Evolutionary conservation across 2,113 vertebrate genomes (phyloP).

Genomic region (Benthochromis sp.): DNA sequence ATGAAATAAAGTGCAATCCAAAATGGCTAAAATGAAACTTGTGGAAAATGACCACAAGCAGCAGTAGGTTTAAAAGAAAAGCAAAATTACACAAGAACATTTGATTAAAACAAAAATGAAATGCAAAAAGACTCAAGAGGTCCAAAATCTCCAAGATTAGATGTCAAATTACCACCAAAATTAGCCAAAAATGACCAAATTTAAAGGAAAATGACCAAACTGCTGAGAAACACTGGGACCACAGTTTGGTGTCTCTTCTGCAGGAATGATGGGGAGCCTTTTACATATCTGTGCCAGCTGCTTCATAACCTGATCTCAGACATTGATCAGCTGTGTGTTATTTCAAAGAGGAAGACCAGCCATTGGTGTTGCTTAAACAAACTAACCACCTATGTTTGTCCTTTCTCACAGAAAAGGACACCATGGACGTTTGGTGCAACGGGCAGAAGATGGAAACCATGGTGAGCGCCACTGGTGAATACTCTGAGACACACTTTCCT

Average conservation of each 20-base stretch:
- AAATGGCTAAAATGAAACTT: background rate
- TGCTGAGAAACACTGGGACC: background rate
- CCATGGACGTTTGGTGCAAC: conserved; percentile 96
- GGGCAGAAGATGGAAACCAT: conserved; percentile 86
- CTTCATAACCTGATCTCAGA: background rate
- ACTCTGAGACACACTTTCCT: background rate
- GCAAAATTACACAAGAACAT: background rate
- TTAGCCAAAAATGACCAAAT: background rate
- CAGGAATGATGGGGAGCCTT: background rate
- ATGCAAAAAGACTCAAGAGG: background rate
- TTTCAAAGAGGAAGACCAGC: background rate
- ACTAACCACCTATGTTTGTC: background rate
- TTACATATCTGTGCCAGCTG: background rate
- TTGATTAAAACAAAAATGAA: background rate
- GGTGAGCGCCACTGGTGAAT: conserved; percentile 61
- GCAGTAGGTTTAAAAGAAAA: background rate
- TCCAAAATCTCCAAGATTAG: too few species aligned
- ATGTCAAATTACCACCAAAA: background rate
- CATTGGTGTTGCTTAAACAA: background rate
- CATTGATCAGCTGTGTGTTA: background rate
- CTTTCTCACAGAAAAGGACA: conserved; percentile 83
- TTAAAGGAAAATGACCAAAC: background rate
- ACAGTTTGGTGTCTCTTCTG: background rate
- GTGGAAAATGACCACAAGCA: background rate
- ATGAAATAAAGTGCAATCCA: background rate